Evolutionary conservation across 2,888 invertebrate genomes (phyloP), one percentile per base, ranked within the genome.

Genomic region (Notodonta dromedarius): DNA sequence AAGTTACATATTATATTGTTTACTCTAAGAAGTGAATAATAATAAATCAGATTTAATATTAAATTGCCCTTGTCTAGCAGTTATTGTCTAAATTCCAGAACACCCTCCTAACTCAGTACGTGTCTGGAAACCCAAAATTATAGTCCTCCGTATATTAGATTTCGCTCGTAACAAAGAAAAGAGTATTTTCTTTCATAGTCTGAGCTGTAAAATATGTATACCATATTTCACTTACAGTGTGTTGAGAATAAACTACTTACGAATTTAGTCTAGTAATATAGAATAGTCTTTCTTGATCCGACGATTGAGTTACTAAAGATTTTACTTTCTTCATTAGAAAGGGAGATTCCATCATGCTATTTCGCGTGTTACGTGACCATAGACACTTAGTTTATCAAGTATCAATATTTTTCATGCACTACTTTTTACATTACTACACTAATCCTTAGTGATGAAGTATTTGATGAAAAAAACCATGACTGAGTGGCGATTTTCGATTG

Each of bases 71-170:
- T 13, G 46, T 46, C n/a, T 46, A 46, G 13, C 11, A 11, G 11
- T n/a, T 46, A 0, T 46, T 6, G 13, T 46, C 46, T 13, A 5
- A 46, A 9, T n/a, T n/a, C 46, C 46, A 42, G 42, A 40, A 5
- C 13, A 46, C 46, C n/a, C 46, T 46, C 13, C 13, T 5, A 13
- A 52, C 35, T 13, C 40, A 9, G 14, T 60, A 71, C 67, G 70
- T 74, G 74, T 68, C 72, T 74, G 63, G 72, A 65, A 74, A 70
- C 44, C 39, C 57, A 63, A 67, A 74, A 65, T 74, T 68, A 70
- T 71, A 66, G 54, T 60, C 32, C 24, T 32, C 6, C 56, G 42
- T 56, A 59, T 70, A 70, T 70, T 70, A 68, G 61, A 68, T 66
- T 63, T 62, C 59, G 61, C 48, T 60, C 65, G 61, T 60, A 61